Percentiles rank a stretch among this genome's conserved stretches.
These are phyloP conservation scores for Pimpla rufipes DNA, from an alignment of 2,888 invertebrate genomes.

Conservation along the genomic window DNA sequence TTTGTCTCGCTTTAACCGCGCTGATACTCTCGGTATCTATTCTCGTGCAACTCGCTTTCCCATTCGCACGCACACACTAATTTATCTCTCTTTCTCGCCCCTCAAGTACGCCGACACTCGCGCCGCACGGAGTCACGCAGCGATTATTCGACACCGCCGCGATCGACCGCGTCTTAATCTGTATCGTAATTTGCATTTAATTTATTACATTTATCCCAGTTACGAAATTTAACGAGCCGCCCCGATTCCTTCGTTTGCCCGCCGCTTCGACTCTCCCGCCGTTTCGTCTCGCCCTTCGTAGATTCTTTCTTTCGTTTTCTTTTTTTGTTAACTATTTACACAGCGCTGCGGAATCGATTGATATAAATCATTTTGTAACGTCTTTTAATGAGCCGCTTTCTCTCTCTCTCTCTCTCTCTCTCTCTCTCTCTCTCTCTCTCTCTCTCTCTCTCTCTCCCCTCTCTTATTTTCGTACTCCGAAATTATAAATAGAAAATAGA, in stretches of 20 bases:
- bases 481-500: too few species aligned
- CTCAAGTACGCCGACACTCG: neutral
- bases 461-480: too few species aligned
- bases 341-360: constrained; percentile 14
- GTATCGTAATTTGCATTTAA: constrained; percentile 20
- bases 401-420: neutral
- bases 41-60: constrained; percentile 34
- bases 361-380: constrained; percentile 21
- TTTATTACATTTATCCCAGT: constrained; percentile 47
- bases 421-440: too few species aligned
- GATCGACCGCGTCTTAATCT: constrained; percentile 23
- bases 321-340: constrained; percentile 46
- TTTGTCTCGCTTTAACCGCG: constrained; percentile 29
- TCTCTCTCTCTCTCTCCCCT: too few species aligned
- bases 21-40: constrained; percentile 32
- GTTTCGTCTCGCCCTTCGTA: neutral
- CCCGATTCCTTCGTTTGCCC: constrained; percentile 10
- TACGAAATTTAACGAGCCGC: constrained; percentile 37
- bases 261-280: neutral
- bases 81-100: too few species aligned
- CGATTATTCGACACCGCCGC: constrained; percentile 22
- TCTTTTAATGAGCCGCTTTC: constrained; percentile 23
- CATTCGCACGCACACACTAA: neutral
- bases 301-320: constrained; percentile 3
- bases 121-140: neutral